Base-by-base conservation (phyloP, 1,140 invertebrate genomes). In the Hyposmocoma kahamanoa region DNA sequence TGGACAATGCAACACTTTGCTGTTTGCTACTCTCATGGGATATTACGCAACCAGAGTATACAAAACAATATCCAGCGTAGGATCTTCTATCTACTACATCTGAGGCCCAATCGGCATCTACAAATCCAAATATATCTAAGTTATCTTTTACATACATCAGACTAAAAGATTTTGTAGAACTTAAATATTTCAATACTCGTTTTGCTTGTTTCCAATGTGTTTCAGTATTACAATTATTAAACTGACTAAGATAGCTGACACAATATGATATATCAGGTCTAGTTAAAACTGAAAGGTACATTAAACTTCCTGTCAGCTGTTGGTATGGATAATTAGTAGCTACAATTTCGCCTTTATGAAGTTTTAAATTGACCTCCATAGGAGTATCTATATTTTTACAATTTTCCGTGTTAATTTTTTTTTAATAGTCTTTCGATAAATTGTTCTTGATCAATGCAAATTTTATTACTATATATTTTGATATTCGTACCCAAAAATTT, bases 1-100 rank as follows among this genome's bases (percentile, higher is more conserved):
- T 65, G 18, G 58, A 61, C 5, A 56, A 28, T 5, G 46, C 57
- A 17, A 59, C 53, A 15, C 56, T 64, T 8, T 45, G 24, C 15
- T 64, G 61, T 32, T 55, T 54, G 10, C 47, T 47, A 0, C 53
- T 57, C 24, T 57, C 50, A 58, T 54, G 53, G n/a, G 49, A 50
- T 19, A 64, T 43, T 10, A 42, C 42, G 21, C 61, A 44, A 36
- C 45, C 57, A 55, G 61, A 56, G n/a, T 56, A 64, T 18, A 50
- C 49, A 55, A 74, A 71, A 47, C 47, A 22, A 62, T 57, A 72
- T 11, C 72, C 67, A 1, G 61, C 64, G 50, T 60, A 74, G 2
- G 67, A 71, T 20, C 62, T 65, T 42, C 68, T 47, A 28, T 68
- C 62, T 5, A 20, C 21, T 18, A 28, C 13, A 42, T 64, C 54